These are phyloP conservation scores for Myotis planiceps DNA, from an alignment of 2,797 vertebrate genomes.

Conservation along the genomic window DNA sequence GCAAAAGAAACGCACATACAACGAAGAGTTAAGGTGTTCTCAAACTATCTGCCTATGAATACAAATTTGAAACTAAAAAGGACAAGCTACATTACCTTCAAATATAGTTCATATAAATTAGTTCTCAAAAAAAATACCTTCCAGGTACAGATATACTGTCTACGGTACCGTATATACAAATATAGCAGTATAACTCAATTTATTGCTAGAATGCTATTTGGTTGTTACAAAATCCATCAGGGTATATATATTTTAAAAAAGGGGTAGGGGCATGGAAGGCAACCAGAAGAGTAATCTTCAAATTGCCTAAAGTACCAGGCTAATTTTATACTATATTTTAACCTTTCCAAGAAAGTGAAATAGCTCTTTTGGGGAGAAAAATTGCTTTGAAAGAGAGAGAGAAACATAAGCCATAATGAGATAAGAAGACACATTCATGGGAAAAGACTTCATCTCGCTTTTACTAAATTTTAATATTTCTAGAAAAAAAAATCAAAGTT, in stretches of 20 bases:
- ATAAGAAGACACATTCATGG: slow-evolving; percentile 36
- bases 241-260: slow-evolving; percentile 71
- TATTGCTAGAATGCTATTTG: slow-evolving; percentile 87
- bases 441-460: slow-evolving; percentile 38
- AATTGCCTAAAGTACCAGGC: slow-evolving; percentile 77
- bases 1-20: slow-evolving; percentile 21
- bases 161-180: slow-evolving; percentile 86
- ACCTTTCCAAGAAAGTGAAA: slow-evolving; percentile 74
- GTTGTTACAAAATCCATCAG: slow-evolving; percentile 84
- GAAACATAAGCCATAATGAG: slow-evolving; percentile 25
- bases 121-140: slow-evolving; percentile 84
- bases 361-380: slow-evolving; percentile 44
- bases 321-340: slow-evolving; percentile 70
- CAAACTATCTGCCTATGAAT: slow-evolving; percentile 63
- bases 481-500: slow-evolving; percentile 6
- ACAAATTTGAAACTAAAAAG: slow-evolving; percentile 74
- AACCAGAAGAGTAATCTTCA: slow-evolving; percentile 78
- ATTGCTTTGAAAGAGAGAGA: neutral
- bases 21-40: slow-evolving; percentile 66
- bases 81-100: slow-evolving; percentile 78
- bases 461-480: slow-evolving; percentile 59
- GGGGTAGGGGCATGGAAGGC: slow-evolving; percentile 13
- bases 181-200: slow-evolving; percentile 77
- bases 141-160: slow-evolving; percentile 82
- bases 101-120: slow-evolving; percentile 83